Base-by-base conservation (phyloP, 2,888 invertebrate species). In the Polietes domitor region DNA sequence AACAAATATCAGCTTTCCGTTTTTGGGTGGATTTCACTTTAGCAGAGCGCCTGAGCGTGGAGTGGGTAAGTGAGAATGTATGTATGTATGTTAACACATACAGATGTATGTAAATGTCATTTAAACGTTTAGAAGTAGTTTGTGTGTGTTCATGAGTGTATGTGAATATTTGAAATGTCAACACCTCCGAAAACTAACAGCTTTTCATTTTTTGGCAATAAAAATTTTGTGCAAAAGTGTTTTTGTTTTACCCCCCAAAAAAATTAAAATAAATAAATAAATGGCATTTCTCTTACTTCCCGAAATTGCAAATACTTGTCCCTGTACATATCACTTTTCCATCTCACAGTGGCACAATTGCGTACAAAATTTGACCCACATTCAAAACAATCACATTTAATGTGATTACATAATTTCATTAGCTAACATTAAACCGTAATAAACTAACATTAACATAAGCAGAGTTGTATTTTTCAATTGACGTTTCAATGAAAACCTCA, bases 141-240 rank as follows among this genome's bases (percentile, higher is more conserved):
- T 68, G 68, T 43, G 41, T 28, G 41, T 41, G 32, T 63, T 26
- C 6, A 17, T 32, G n/a, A 21, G 63, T 43, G 24, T 21, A 15
- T 68, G 68, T 68, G 68, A 43, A 68, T 68, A 43, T 43, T 68
- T 68, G 5, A 68, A 68, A 43, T 68, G 68, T 68, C 68, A 68
- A 68, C 68, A 68, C 68, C 68, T 68, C 21, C 28, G 24, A 68
- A 65, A 68, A 41, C 43, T 43, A 68, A 68, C 68, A 68, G 10
- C 24, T 43, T 68, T 68, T 68, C 68, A 43, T 43, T 68, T n/a
- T 68, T 68, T 68, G 68, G 68, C 68, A 68, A 68, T 68, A 68
- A 24, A 68, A 28, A 24, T 68, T 43, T 68, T 68, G 3, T 21
- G 43, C 24, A 19, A 43, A 65, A 68, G 43, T 68, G 24, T 68